Percentiles rank a stretch among this genome's conserved stretches.
Evolutionary conservation across 2,113 vertebrate species (phyloP).

Genomic region (Corvus moneduloides): DNA sequence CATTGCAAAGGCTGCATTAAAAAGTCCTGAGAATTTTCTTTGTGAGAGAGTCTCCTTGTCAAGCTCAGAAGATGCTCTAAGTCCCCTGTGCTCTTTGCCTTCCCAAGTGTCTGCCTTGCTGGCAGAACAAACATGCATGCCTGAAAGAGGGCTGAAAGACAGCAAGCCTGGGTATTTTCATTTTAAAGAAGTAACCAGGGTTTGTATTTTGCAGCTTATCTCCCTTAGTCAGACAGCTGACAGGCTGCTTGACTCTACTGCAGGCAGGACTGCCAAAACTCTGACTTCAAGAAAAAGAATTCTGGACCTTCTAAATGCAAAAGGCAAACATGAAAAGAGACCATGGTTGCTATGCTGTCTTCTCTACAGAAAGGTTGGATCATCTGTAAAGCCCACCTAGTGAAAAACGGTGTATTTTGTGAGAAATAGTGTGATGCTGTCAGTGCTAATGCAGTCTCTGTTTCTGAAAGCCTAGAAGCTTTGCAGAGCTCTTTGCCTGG

Average conservation of each 20-base stretch:
- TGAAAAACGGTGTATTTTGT: neutral
- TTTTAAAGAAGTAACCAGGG: neutral
- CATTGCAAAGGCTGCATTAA: neutral
- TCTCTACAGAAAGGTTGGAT: neutral
- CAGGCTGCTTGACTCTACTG: neutral
- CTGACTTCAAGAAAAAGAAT: neutral
- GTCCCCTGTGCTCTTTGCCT: neutral
- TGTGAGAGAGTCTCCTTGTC: neutral
- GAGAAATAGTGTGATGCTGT: neutral
- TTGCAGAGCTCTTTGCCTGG: neutral
- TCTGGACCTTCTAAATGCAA: neutral
- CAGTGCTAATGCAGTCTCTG: neutral
- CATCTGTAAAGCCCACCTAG: neutral
- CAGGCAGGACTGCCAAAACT: neutral
- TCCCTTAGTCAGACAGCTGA: neutral
- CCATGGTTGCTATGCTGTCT: fast-evolving
- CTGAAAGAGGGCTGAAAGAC: conserved; percentile 24
- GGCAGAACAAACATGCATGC: conserved; percentile 40
- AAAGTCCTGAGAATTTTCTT: neutral
- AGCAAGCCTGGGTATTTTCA: neutral
- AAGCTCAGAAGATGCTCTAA: neutral
- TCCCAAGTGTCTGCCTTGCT: conserved; percentile 12
- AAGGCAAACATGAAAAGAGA: neutral
- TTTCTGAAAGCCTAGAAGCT: neutral
- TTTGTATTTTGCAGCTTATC: neutral